These are phyloP conservation scores for Oryctolagus cuniculus DNA, from an alignment of 2,113 vertebrate genomes.

Conservation along the genomic window mOryCun1.1 NC_091432.1:108861001-108861500, in stretches of 20 bases:
- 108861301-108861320: constrained; percentile 4
- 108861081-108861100: neutral
- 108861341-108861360: constrained; percentile 51
- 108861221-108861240: neutral
- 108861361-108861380: neutral
- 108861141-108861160: neutral
- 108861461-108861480: too few relatives aligned
- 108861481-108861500: neutral
- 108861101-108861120: neutral
- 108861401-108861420: constrained; percentile 11
- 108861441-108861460: neutral
- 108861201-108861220: neutral
- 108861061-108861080: too few relatives aligned
- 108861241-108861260: neutral
- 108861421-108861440: neutral
- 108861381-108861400: neutral
- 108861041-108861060: too few relatives aligned
- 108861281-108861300: neutral
- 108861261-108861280: neutral
- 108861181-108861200: neutral
- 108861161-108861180: neutral
- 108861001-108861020: too few relatives aligned
- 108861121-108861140: neutral
- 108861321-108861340: constrained; percentile 15
- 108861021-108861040: too few relatives aligned